These are phyloP conservation scores for Drosophila ficusphila DNA, from an alignment of 1,140 invertebrate species.

Conservation along the genomic window DNA sequence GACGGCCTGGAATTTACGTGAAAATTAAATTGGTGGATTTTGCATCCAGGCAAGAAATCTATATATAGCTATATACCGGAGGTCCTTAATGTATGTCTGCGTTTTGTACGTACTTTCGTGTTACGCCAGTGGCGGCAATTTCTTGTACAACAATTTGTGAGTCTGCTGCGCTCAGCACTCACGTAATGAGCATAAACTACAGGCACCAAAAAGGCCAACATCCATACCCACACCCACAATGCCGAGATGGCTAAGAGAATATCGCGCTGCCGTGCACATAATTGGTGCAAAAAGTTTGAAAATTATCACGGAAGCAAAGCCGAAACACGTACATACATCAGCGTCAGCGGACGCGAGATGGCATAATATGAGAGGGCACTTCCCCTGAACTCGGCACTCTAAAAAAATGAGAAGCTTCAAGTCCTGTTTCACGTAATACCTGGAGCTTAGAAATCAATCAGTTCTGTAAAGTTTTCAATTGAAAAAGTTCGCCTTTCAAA, in stretches of 20 bases:
- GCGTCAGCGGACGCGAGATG: conserved; percentile 71
- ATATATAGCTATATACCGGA: conserved; percentile 38
- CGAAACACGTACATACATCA: conserved; percentile 79
- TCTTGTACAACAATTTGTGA: conserved; percentile 81
- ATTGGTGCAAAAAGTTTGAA: conserved; percentile 80
- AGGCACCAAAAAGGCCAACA: conserved; percentile 65
- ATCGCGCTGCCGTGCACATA: conserved; percentile 75
- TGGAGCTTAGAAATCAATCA: too few relatives aligned
- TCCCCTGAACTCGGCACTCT: conserved; percentile 2
- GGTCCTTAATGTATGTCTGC: not conserved
- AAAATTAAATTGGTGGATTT: conserved; percentile 74
- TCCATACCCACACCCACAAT: conserved; percentile 4
- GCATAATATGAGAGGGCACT: conserved; percentile 60
- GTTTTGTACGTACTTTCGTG: conserved; percentile 31
- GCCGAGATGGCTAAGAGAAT: conserved; percentile 48
- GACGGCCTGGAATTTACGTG: conserved; percentile 56
- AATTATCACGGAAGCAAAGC: conserved; percentile 80
- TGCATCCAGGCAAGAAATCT: conserved; percentile 52
- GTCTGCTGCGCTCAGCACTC: conserved; percentile 72
- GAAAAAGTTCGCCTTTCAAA: too few relatives aligned
- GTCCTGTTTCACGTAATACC: not conserved
- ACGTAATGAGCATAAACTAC: conserved; percentile 82
- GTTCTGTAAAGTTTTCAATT: too few relatives aligned
- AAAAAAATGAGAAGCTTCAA: not conserved
- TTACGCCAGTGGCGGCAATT: conserved; percentile 66